Percentiles rank a stretch among this genome's conserved stretches.
Evolutionary conservation across 2,113 vertebrate species (phyloP).

Genomic region (Typhlomys cinereus): DNA sequence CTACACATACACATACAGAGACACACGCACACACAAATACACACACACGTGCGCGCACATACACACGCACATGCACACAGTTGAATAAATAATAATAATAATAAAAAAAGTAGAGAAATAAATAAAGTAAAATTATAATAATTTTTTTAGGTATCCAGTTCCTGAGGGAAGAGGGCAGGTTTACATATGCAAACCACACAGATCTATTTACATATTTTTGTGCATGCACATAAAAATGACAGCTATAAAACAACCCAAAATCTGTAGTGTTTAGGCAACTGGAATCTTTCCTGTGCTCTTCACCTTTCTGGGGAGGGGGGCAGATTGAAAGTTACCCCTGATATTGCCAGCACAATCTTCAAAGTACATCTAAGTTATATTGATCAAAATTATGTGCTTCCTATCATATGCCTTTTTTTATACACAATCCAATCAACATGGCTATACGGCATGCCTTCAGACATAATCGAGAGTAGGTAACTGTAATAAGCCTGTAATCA

Average conservation of each 20-base stretch:
- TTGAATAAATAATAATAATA: too few species aligned
- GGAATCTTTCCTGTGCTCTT: background rate
- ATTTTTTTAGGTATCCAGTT: too few species aligned
- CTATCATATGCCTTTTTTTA: background rate
- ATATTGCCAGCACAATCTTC: background rate
- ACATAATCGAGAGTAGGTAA: background rate
- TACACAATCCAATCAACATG: background rate
- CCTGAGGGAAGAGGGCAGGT: too few species aligned
- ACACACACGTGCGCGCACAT: too few species aligned
- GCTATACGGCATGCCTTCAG: background rate
- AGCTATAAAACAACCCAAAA: background rate
- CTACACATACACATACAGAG: too few species aligned
- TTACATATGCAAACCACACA: background rate
- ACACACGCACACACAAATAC: too few species aligned
- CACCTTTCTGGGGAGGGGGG: constrained; percentile 17
- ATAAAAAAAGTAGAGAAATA: too few species aligned
- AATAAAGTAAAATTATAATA: too few species aligned
- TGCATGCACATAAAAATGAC: background rate
- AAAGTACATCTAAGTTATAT: constrained; percentile 11
- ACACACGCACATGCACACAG: too few species aligned
- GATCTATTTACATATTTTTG: background rate
- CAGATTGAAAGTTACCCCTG: background rate
- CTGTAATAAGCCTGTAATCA: background rate
- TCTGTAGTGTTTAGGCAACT: background rate
- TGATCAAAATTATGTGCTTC: background rate